A percentile compares a stretch with the other conserved stretches of the same genome.
Conservation (phyloP, 2,113 vertebrate species). For the Carassius auratus region DNA sequence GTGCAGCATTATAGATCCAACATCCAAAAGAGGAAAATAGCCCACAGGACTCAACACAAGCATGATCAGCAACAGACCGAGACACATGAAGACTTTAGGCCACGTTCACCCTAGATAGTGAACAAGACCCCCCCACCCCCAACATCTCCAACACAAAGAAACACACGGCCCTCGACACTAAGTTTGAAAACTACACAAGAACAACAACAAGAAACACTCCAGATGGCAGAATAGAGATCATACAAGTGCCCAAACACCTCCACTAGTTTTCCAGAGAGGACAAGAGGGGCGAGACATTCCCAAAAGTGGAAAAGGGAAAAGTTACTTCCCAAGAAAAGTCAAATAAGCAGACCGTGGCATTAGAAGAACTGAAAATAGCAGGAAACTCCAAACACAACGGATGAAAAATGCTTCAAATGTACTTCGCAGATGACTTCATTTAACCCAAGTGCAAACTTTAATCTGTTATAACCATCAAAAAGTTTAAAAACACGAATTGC, state of each 20-base stretch:
- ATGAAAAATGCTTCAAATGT: neutral
- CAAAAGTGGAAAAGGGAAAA: neutral
- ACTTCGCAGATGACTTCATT: neutral
- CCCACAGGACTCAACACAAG: neutral
- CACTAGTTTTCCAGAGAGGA: neutral
- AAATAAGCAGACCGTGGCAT: constrained; percentile 19
- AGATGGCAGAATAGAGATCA: neutral
- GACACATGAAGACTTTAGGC: constrained; percentile 34
- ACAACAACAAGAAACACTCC: neutral
- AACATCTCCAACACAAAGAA: constrained; percentile 34
- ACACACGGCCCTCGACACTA: constrained; percentile 30
- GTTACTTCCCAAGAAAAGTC: constrained; percentile 29
- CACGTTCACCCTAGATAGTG: constrained; percentile 25
- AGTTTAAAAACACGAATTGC: neutral
- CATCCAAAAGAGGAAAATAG: neutral
- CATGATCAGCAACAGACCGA: constrained; percentile 21
- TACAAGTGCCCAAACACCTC: neutral
- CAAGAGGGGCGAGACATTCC: neutral
- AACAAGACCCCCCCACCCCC: neutral
- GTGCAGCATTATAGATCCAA: neutral
- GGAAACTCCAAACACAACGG: neutral
- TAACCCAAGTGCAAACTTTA: neutral
- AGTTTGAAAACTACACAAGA: constrained; percentile 16
- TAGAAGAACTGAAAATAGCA: neutral
- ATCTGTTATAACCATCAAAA: constrained; percentile 6